Conservation (phyloP, 2,888 invertebrate genomes). For the Vesta saturnalis region DNA sequence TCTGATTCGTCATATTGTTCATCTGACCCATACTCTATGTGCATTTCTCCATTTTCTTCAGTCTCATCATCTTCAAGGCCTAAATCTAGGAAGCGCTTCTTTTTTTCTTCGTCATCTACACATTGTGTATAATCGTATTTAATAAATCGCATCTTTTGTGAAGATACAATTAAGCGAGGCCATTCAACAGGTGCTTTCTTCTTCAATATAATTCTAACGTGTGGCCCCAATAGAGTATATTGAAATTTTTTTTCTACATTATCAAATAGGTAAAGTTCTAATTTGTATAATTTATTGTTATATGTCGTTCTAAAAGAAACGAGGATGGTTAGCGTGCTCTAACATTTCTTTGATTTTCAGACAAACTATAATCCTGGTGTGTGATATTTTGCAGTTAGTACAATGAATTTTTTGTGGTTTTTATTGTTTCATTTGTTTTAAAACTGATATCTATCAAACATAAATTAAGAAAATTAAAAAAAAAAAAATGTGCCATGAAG, state of each 20-base stretch:
- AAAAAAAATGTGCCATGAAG: too few relatives aligned
- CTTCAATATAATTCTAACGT: constrained; percentile 49
- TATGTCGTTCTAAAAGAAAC: constrained; percentile 47
- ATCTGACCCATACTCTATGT: constrained; percentile 38
- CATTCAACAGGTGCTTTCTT: constrained; percentile 51
- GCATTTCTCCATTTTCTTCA: constrained; percentile 23
- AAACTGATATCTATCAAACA: too few relatives aligned
- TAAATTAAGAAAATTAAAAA: too few relatives aligned
- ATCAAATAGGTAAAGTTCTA: constrained; percentile 52
- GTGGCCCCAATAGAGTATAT: constrained; percentile 48
- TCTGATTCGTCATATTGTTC: constrained; percentile 42
- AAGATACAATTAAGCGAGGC: constrained; percentile 50
- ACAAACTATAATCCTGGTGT: too few relatives aligned
- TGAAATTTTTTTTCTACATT: constrained; percentile 46
- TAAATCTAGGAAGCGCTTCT: constrained; percentile 38
- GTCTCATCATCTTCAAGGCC: constrained; percentile 28
- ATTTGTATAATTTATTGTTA: constrained; percentile 48
- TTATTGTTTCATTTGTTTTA: too few relatives aligned
- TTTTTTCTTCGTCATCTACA: constrained; percentile 47
- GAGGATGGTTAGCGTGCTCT: too few relatives aligned
- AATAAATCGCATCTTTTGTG: constrained; percentile 51
- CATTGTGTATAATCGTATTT: constrained; percentile 51
- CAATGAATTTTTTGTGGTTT: too few relatives aligned
- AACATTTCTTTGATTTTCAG: too few relatives aligned
- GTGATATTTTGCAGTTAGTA: too few relatives aligned